Conservation (phyloP, 1,140 invertebrate genomes). For the Dermatophagoides farinae region DNA sequence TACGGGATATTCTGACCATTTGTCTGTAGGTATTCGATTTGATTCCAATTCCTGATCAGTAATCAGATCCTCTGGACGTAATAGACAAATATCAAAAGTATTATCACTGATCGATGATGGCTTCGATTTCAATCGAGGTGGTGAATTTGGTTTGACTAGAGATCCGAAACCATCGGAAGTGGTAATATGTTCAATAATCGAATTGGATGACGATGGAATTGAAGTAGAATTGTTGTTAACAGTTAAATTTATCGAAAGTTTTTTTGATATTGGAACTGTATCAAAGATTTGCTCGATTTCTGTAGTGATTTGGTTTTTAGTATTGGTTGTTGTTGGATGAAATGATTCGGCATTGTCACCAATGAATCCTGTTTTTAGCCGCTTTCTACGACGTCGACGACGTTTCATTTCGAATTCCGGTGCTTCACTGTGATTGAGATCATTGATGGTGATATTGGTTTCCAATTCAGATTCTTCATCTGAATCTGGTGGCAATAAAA, state of each 20-base stretch:
- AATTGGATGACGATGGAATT: not conserved
- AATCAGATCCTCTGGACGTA: not conserved
- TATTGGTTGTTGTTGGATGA: not conserved
- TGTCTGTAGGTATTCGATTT: not conserved
- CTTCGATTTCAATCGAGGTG: not conserved
- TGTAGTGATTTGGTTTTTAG: not conserved
- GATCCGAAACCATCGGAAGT: not conserved
- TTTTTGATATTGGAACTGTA: not conserved
- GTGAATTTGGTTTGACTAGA: not conserved
- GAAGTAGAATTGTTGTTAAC: not conserved
- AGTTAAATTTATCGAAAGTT: not conserved
- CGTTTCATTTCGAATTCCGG: not conserved
- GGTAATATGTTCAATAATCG: not conserved
- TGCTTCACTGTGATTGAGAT: not conserved
- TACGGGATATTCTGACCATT: not conserved
- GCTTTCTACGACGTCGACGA: not conserved
- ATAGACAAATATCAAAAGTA: not conserved
- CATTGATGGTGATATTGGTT: not conserved
- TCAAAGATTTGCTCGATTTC: not conserved
- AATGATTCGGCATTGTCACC: not conserved
- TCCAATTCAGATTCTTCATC: slow-evolving; percentile 3
- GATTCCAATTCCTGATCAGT: not conserved
- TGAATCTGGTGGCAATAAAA: not conserved
- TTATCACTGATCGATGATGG: not conserved
- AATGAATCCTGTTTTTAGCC: not conserved